Evolutionary conservation across 2,888 invertebrate genomes (phyloP).

Genomic region (Drosophila mayaguana): DNA sequence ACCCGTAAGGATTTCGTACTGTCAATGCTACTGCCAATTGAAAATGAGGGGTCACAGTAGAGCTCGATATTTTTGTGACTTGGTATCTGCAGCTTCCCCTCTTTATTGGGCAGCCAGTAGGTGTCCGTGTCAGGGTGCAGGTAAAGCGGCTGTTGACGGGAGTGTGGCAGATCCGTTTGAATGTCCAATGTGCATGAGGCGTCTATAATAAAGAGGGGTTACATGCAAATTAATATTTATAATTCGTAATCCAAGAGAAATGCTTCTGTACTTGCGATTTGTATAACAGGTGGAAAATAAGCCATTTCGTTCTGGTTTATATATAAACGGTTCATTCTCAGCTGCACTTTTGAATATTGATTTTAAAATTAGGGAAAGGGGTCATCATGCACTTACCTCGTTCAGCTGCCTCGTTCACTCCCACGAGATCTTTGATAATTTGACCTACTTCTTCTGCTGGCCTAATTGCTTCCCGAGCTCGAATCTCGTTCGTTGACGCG

Average conservation of each 20-base stretch:
- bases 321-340: too few species aligned
- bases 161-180: conserved; percentile 82
- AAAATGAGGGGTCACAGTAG: conserved; percentile 74
- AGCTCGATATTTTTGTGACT: conserved; percentile 78
- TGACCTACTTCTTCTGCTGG: conserved; percentile 66
- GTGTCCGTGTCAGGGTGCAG: conserved; percentile 83
- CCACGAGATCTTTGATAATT: conserved; percentile 56
- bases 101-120: conserved; percentile 76
- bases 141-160: conserved; percentile 88
- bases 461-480: conserved; percentile 59
- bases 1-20: not conserved
- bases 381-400: conserved; percentile 39
- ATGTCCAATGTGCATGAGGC: conserved; percentile 71
- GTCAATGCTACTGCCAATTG: conserved; percentile 21
- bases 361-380: not conserved
- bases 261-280: not conserved
- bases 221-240: not conserved
- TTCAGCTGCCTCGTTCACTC: conserved; percentile 28
- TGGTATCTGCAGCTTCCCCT: conserved; percentile 75
- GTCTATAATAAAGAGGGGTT: conserved; percentile 6
- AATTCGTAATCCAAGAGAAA: not conserved
- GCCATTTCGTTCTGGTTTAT: not conserved
- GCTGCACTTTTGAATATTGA: not conserved
- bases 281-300: not conserved
- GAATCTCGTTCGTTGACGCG: conserved; percentile 37